Conservation (phyloP, 2,888 invertebrate species). For the Heterodera filipjevi region DNA sequence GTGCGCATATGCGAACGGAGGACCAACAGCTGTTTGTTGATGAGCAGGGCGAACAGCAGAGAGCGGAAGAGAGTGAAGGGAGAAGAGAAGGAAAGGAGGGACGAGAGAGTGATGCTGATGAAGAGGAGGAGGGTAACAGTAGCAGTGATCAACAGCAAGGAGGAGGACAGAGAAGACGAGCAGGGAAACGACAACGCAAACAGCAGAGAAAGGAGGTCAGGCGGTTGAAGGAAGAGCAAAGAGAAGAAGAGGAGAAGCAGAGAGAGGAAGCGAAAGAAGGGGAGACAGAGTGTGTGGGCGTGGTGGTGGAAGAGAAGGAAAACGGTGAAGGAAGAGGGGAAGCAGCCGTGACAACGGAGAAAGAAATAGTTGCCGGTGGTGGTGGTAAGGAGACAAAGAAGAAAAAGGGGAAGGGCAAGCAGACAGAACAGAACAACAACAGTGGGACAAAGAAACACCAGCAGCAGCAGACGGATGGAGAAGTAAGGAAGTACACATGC, state of each 20-base stretch:
- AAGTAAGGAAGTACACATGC: no score
- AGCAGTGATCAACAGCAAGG: neutral
- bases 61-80: conserved; percentile 18
- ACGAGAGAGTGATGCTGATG: neutral
- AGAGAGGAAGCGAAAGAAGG: neutral
- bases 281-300: conserved; percentile 17
- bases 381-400: conserved; percentile 25
- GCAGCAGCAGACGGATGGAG: no score
- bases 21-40: conserved; percentile 51
- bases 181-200: conserved; percentile 24
- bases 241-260: conserved; percentile 13
- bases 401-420: conserved; percentile 22
- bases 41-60: neutral
- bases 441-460: neutral
- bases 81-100: conserved; percentile 13
- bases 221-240: conserved; percentile 22
- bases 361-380: no score
- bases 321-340: conserved; percentile 11
- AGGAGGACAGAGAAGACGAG: neutral
- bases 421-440: neutral
- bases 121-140: conserved; percentile 25
- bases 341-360: conserved; percentile 21
- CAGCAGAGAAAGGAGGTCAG: conserved; percentile 14
- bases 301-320: conserved; percentile 12
- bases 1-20: conserved; percentile 67